phyloP scores from a whole-genome alignment of 2,113 vertebrate genomes.

The Xenopus borealis region DNA sequence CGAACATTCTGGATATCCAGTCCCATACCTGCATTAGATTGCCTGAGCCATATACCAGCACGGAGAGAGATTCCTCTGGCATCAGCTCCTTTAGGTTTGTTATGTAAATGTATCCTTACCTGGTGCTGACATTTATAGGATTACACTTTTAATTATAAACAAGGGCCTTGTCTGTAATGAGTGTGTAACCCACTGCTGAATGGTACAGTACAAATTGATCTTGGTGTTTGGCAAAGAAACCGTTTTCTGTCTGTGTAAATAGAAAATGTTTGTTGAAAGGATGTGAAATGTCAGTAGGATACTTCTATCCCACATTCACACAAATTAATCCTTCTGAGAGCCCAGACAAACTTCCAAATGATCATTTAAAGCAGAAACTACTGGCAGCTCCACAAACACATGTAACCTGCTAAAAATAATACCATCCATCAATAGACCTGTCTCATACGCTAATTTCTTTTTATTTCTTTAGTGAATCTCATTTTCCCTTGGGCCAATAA shows the following conservation, averaged over 20 bases:
- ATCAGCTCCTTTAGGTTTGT: no score
- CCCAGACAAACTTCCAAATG: neutral
- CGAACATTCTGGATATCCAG: no score
- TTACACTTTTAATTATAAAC: slow-evolving; percentile 8
- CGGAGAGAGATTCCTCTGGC: no score
- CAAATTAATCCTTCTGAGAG: neutral
- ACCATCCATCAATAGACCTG: no score
- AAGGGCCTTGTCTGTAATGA: neutral
- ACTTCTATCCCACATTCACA: neutral
- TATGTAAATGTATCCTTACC: neutral
- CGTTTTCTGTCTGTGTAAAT: neutral
- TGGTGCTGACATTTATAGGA: neutral
- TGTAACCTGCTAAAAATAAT: no score
- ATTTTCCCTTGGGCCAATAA: neutral
- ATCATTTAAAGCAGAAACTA: neutral
- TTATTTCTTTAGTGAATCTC: neutral
- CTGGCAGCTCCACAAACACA: neutral
- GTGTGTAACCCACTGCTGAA: neutral
- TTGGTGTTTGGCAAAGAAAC: slow-evolving; percentile 3
- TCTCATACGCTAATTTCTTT: neutral
- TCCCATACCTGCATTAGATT: no score
- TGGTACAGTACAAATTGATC: slow-evolving; percentile 12
- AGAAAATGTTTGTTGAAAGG: neutral
- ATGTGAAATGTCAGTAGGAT: neutral
- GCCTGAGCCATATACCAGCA: no score